Evolutionary conservation across 2,888 invertebrate species (phyloP), one percentile per base, ranked within the genome.

Genomic region (Buathra laborator): DNA sequence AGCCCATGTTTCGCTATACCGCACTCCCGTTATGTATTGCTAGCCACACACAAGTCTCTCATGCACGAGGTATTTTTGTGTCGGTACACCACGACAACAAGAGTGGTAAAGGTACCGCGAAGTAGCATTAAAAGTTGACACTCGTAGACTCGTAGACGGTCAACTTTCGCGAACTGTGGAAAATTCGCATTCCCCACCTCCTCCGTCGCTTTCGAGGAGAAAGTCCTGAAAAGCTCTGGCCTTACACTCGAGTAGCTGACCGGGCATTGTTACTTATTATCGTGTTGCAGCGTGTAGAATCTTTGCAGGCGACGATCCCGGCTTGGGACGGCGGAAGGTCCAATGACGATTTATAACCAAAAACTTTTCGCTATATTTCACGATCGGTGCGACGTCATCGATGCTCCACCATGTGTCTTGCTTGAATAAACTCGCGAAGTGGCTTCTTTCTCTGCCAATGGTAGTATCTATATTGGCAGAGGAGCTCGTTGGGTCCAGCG

Each of bases 71-170:
- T 43, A 67, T 72, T 12, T 19, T 64, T 32, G 29, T 70, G 37
- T 43, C 44, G 2, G 44, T 53, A 51, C 44, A 81, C 51, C 37
- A 62, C 29, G 43, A 53, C 43, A 29, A 64, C 44, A 62, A 43
- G 51, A 75, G 72, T 79, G 80, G 72, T 75, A 72, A 72, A 68
- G 80, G 70, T 84, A 78, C 64, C 68, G 67, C 72, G 83, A 85
- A 87, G 86, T 84, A 85, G 86, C 88, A 89, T 90, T 89, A 89
- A 90, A 90, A 90, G 89, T 90, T 90, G 89, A 90, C 89, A 90
- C 87, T 86, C 74, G 87, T 83, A 72, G 84, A 90, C 87, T 86
- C 74, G 87, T 83, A 71, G 84, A 80, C 86, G 87, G 62, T 86
- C 84, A 88, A 89, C 86, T 89, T 87, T 86, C 64, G 81, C 43